These are phyloP conservation scores for Chunga burmeisteri DNA, from an alignment of 2,113 vertebrate genomes.

Conservation along the genomic window DNA sequence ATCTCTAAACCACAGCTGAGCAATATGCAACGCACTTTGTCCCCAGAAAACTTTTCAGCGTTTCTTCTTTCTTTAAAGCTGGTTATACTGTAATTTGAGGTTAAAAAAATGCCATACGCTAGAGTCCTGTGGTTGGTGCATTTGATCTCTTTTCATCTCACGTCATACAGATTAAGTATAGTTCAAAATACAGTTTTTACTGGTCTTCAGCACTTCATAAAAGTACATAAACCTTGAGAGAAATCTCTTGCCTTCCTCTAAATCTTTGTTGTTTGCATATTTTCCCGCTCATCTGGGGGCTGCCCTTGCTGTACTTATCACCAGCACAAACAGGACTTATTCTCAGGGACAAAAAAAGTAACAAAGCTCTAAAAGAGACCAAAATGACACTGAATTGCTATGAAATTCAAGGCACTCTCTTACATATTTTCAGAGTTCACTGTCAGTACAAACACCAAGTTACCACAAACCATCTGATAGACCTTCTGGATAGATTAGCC, in stretches of 20 bases:
- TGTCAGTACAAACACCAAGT: background rate
- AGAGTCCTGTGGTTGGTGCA: background rate
- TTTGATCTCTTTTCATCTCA: conserved; percentile 26
- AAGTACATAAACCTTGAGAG: background rate
- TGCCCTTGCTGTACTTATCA: background rate
- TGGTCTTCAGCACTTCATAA: background rate
- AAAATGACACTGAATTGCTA: background rate
- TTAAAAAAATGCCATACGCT: background rate
- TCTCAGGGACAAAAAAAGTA: background rate
- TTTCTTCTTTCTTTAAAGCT: conserved; percentile 25
- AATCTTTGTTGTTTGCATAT: background rate
- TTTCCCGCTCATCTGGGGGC: background rate
- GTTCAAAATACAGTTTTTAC: conserved; percentile 43
- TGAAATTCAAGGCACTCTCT: background rate
- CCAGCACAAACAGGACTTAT: background rate
- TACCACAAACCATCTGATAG: background rate
- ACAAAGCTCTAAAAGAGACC: background rate
- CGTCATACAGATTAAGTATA: background rate
- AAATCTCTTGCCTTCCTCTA: background rate
- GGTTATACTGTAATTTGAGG: conserved; percentile 12
- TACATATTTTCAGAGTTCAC: background rate
- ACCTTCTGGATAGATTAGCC: background rate
- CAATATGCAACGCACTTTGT: background rate
- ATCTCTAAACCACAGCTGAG: background rate
- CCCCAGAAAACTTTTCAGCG: background rate